These are phyloP conservation scores for Sylvicapra grimmia DNA, from an alignment of 2,113 vertebrate species.

Conservation along the genomic window DNA sequence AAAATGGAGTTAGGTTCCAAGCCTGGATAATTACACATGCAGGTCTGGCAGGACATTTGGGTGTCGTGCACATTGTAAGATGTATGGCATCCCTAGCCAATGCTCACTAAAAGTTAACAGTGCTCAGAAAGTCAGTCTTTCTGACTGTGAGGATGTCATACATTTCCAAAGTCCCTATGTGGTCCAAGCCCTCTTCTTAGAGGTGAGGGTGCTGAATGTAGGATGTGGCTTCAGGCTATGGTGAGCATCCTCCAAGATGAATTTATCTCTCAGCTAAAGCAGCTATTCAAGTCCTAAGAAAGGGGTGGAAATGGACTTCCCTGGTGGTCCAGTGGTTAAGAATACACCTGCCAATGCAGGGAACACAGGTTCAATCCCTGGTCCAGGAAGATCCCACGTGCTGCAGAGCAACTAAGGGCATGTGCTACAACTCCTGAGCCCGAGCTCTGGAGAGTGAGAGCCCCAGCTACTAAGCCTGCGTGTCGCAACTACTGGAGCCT, in stretches of 20 bases:
- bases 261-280: not conserved
- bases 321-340: not conserved
- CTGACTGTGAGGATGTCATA: not conserved
- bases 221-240: too few relatives aligned
- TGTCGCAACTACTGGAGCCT: not conserved
- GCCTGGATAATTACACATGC: not conserved
- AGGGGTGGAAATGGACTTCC: not conserved
- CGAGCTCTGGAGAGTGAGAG: not conserved
- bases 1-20: not conserved
- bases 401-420: accelerated
- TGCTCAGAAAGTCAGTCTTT: not conserved
- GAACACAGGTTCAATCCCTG: not conserved
- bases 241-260: not conserved
- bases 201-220: not conserved
- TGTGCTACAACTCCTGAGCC: not conserved
- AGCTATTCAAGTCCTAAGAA: not conserved
- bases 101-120: not conserved
- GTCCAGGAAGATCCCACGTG: not conserved
- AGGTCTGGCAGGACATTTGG: not conserved
- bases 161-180: not conserved
- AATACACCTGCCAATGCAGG: not conserved
- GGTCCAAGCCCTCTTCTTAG: not conserved
- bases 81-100: too few relatives aligned
- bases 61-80: not conserved
- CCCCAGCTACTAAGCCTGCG: not conserved